A percentile compares a stretch with the other conserved stretches of the same genome.
Conservation (phyloP, 2,113 vertebrate genomes). For the Brachypodius melanocephalos region DNA sequence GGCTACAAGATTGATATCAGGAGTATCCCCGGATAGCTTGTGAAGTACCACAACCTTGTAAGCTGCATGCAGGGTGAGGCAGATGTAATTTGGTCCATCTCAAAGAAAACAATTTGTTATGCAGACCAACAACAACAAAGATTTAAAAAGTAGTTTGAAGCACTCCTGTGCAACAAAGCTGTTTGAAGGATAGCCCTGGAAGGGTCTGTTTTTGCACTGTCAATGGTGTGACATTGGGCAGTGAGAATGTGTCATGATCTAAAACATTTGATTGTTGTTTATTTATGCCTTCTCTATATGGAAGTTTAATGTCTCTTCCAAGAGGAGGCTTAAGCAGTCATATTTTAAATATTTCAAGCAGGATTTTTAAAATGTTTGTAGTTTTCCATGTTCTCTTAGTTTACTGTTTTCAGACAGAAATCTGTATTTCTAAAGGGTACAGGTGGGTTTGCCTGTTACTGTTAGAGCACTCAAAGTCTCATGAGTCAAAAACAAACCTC, state of each 20-base stretch:
- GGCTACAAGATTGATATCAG: slow-evolving; percentile 70
- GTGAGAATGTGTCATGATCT: neutral
- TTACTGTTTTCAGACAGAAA: neutral
- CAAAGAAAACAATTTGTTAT: slow-evolving; percentile 65
- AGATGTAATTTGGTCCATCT: slow-evolving; percentile 48
- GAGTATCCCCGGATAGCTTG: slow-evolving; percentile 53
- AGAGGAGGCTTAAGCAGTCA: neutral
- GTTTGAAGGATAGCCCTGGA: neutral
- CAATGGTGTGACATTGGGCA: neutral
- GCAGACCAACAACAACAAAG: slow-evolving; percentile 13
- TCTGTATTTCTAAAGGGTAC: neutral
- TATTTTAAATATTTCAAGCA: neutral
- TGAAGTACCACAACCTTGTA: slow-evolving; percentile 2
- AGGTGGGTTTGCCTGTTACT: neutral
- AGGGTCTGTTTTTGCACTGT: slow-evolving; percentile 5
- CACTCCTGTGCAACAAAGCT: neutral
- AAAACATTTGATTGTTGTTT: neutral
- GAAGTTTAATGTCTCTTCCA: neutral
- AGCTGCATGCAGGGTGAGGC: neutral
- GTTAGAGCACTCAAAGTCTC: neutral
- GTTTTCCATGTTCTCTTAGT: neutral
- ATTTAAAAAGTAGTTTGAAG: neutral
- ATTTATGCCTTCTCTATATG: neutral
- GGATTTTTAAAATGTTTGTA: neutral
- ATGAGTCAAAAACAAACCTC: neutral